Conservation (phyloP, 2,113 vertebrate genomes). For the Neofelis nebulosa region DNA sequence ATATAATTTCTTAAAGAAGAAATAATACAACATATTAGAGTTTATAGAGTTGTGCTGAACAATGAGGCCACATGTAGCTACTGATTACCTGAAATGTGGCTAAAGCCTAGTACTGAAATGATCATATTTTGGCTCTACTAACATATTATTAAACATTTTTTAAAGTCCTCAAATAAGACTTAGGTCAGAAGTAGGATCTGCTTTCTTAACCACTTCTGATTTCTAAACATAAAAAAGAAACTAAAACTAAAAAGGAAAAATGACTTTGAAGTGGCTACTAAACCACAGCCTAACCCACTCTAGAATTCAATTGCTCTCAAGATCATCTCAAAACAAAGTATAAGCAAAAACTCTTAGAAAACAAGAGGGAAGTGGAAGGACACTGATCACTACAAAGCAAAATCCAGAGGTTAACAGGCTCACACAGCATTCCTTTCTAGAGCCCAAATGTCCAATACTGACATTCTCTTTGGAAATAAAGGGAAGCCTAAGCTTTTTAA, state of each 20-base stretch:
- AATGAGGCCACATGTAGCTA: neutral
- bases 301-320: conserved; percentile 21
- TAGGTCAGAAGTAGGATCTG: neutral
- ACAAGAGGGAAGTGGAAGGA: neutral
- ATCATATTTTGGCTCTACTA: neutral
- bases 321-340: neutral
- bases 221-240: conserved; percentile 41
- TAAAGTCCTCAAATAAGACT: neutral
- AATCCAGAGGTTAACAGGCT: neutral
- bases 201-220: conserved; percentile 25
- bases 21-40: neutral
- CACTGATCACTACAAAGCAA: neutral
- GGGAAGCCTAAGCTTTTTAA: neutral
- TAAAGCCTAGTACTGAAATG: neutral
- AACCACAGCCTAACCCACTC: neutral
- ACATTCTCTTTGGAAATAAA: neutral
- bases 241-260: conserved; percentile 14
- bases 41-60: neutral
- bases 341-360: neutral
- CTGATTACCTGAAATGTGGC: neutral
- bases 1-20: neutral
- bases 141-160: neutral
- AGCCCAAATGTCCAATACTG: neutral
- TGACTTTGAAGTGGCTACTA: neutral
- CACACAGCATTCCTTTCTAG: neutral